These are phyloP conservation scores for Hydrocynus forskahlii DNA, from an alignment of 2,797 vertebrate species.

Conservation along the genomic window DNA sequence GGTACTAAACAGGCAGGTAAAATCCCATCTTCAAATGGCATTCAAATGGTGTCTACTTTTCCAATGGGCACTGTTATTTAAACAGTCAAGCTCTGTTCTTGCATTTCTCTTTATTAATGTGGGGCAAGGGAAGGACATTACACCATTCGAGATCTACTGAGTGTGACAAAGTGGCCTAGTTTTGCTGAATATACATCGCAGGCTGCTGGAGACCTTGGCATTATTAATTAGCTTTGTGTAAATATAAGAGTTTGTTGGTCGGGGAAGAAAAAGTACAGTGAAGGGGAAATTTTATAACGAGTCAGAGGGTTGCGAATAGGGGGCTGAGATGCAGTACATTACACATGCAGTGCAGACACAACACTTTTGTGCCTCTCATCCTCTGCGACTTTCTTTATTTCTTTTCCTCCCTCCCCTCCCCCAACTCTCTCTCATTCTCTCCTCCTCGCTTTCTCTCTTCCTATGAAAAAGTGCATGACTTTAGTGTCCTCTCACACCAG, in stretches of 20 bases:
- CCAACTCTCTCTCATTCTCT: neutral
- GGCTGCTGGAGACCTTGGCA: neutral
- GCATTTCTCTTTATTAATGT: conserved; percentile 26
- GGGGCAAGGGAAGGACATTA: neutral
- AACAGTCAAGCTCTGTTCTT: neutral
- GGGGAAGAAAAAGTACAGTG: conserved; percentile 22
- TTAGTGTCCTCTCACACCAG: conserved; percentile 9
- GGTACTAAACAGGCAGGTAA: no score
- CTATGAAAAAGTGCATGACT: conserved; percentile 1
- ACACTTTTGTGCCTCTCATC: conserved; percentile 43
- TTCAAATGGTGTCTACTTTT: neutral
- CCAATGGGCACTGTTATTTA: neutral
- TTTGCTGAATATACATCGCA: conserved; percentile 32
- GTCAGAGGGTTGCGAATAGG: conserved; percentile 16
- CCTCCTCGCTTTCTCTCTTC: neutral
- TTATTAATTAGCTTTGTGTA: conserved; percentile 30
- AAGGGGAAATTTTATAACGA: conserved; percentile 27
- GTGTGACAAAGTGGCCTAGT: conserved; percentile 36
- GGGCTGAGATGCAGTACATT: neutral
- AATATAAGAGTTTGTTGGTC: conserved; percentile 27
- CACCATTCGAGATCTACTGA: conserved; percentile 15
- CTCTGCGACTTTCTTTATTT: conserved; percentile 24
- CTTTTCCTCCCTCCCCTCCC: conserved; percentile 29
- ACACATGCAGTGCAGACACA: conserved; percentile 28
- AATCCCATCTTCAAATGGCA: neutral